A percentile compares a stretch with the other conserved stretches of the same genome.
Evolutionary conservation across 2,888 invertebrate genomes (phyloP).

Genomic region (Tetragnatha montana): DNA sequence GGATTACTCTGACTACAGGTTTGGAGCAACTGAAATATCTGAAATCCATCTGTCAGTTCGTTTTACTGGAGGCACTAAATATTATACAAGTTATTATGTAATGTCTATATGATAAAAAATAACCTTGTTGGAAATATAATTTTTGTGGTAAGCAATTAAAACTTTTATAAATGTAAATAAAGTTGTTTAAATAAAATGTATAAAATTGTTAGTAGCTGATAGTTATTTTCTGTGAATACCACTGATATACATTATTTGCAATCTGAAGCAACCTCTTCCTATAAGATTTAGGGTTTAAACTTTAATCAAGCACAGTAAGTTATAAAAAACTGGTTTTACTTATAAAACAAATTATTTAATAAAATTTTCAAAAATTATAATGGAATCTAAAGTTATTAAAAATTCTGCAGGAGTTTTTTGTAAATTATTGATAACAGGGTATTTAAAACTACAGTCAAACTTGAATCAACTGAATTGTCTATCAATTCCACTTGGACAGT

Average conservation of each 20-base stretch:
- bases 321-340: too few species aligned
- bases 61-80: conserved; percentile 25
- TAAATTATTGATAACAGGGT: too few species aligned
- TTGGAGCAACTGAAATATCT: conserved; percentile 59
- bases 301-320: background rate
- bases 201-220: too few species aligned
- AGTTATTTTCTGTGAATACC: too few species aligned
- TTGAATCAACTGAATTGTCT: too few species aligned
- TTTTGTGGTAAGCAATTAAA: conserved; percentile 2
- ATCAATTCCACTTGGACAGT: too few species aligned
- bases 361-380: too few species aligned
- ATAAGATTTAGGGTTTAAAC: background rate
- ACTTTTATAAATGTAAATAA: background rate
- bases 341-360: too few species aligned
- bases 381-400: too few species aligned
- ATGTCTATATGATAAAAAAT: background rate
- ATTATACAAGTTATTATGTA: conserved; percentile 23
- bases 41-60: conserved; percentile 66
- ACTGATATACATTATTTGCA: too few species aligned
- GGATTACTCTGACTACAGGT: conserved; percentile 65
- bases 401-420: too few species aligned
- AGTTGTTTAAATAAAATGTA: background rate
- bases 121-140: conserved; percentile 1
- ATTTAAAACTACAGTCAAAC: too few species aligned
- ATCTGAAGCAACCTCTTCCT: background rate